Conservation (phyloP, 2,797 vertebrate genomes). For the Argya squamiceps region DNA sequence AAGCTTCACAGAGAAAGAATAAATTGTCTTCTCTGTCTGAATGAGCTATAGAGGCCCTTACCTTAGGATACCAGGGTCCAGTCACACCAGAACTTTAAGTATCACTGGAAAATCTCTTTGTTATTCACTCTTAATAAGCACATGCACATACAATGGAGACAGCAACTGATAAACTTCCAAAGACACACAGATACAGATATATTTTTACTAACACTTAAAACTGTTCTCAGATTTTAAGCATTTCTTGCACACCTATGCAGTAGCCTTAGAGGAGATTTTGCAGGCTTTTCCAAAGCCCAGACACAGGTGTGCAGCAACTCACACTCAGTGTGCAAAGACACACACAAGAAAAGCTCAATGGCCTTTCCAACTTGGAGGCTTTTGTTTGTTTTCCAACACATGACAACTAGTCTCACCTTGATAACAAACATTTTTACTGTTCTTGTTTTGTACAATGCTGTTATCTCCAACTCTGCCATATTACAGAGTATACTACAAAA, state of each 20-base stretch:
- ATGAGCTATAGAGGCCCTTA: background rate
- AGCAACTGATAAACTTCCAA: background rate
- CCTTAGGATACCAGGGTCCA: background rate
- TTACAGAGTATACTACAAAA: background rate
- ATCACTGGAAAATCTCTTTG: background rate
- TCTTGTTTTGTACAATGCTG: background rate
- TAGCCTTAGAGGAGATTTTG: background rate
- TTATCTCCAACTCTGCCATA: background rate
- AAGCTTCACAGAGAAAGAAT: background rate
- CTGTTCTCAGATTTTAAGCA: background rate
- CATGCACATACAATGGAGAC: background rate
- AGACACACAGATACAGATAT: background rate
- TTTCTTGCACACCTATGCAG: background rate
- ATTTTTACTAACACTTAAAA: background rate
- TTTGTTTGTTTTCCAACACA: background rate
- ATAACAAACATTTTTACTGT: background rate
- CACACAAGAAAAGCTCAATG: background rate
- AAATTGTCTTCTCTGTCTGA: background rate
- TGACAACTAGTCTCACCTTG: background rate
- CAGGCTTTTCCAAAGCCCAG: background rate
- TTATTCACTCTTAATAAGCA: background rate
- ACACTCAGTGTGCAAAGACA: fast-evolving
- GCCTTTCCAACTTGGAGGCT: background rate
- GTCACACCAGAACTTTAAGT: background rate
- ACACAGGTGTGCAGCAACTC: background rate